These are phyloP conservation scores for Ophiodon elongatus DNA, from an alignment of 2,113 vertebrate species.

Conservation along the genomic window DNA sequence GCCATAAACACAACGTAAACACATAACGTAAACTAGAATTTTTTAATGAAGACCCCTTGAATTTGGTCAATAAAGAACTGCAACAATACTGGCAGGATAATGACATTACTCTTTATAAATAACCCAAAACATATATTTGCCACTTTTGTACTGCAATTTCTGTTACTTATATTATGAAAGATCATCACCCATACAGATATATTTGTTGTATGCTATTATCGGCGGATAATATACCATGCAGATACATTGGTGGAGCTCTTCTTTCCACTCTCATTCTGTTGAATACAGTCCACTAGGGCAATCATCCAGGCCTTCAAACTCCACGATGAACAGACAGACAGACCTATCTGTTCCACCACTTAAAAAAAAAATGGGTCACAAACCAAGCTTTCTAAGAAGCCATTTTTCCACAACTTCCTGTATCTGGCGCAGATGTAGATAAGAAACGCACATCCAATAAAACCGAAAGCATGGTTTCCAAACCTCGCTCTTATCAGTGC, in stretches of 20 bases:
- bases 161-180: not conserved
- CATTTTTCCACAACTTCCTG: conserved; percentile 10
- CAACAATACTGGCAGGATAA: not conserved
- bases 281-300: conserved; percentile 10
- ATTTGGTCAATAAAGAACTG: not conserved
- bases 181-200: not conserved
- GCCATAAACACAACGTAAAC: not conserved
- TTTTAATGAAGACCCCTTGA: not conserved
- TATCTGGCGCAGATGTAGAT: conserved; percentile 33
- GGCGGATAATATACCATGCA: not conserved
- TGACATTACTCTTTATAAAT: not conserved
- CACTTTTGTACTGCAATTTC: not conserved
- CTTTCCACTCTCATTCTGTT: not conserved
- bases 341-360: not conserved
- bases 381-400: conserved; percentile 23
- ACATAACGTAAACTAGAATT: not conserved
- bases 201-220: not conserved
- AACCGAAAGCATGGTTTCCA: conserved; percentile 14
- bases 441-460: conserved; percentile 39
- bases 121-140: not conserved
- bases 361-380: conserved; percentile 7
- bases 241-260: not conserved
- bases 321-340: conserved; percentile 19
- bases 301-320: conserved; percentile 10
- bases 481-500: not conserved